Percentiles rank a stretch among this genome's conserved stretches.
These are phyloP conservation scores for Plusia festucae DNA, from an alignment of 2,888 invertebrate species.

Conservation along the genomic window DNA sequence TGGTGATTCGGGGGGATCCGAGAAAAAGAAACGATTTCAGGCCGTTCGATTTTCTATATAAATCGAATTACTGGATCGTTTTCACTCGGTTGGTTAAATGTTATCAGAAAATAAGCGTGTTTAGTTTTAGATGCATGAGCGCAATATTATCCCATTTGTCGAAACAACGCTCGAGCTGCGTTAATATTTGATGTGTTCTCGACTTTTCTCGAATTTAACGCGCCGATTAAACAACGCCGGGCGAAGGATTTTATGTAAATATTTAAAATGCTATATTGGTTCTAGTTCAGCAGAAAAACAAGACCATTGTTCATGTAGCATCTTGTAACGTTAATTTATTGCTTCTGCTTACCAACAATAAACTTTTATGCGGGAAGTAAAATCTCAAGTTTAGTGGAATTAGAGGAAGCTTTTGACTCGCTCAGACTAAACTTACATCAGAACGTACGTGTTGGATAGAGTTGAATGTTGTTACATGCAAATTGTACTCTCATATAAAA, in stretches of 20 bases:
- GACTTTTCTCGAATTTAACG: constrained; percentile 88
- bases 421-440: constrained; percentile 18
- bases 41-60: constrained; percentile 74
- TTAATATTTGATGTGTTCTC: constrained; percentile 89
- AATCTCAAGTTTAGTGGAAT: constrained; percentile 40
- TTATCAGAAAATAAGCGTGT: constrained; percentile 72
- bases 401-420: constrained; percentile 36
- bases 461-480: constrained; percentile 57
- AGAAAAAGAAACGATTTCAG: constrained; percentile 79
- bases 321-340: constrained; percentile 69
- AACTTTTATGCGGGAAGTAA: constrained; percentile 51
- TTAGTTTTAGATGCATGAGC: constrained; percentile 83
- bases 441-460: constrained; percentile 33
- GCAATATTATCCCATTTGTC: constrained; percentile 85
- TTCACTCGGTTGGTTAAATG: constrained; percentile 60
- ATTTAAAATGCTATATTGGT: constrained; percentile 88
- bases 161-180: constrained; percentile 82
- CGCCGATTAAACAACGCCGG: constrained; percentile 86
- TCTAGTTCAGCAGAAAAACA: constrained; percentile 79
- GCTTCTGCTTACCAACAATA: constrained; percentile 53
- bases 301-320: constrained; percentile 73
- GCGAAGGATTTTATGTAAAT: constrained; percentile 87
- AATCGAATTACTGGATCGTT: constrained; percentile 71
- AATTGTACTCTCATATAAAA: constrained; percentile 65
- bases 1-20: constrained; percentile 78